These are phyloP conservation scores for Engystomops pustulosus DNA, from an alignment of 2,113 vertebrate genomes.

Conservation along the genomic window DNA sequence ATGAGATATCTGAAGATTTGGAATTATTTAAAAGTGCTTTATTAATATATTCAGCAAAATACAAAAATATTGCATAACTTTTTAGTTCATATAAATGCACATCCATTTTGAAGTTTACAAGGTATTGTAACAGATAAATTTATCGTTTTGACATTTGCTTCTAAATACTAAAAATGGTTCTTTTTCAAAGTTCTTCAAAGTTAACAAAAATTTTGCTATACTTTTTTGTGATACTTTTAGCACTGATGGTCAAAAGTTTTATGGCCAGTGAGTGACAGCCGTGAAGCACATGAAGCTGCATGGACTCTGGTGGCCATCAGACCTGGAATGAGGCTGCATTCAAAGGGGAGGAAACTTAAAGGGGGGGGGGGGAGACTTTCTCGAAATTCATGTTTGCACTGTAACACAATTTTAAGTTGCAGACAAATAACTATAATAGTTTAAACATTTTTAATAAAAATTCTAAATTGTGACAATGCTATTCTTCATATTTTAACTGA, in stretches of 20 bases:
- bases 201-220: not conserved
- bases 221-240: not conserved
- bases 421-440: not conserved
- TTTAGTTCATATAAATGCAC: constrained; percentile 33
- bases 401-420: too few relatives aligned
- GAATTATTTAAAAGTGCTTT: not conserved
- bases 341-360: not conserved
- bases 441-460: too few relatives aligned
- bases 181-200: not conserved
- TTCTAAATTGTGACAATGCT: not conserved
- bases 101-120: not conserved
- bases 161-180: not conserved
- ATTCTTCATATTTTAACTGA: not conserved
- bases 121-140: not conserved
- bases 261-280: not conserved
- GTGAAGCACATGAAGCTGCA: not conserved
- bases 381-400: too few relatives aligned
- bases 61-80: constrained; percentile 44
- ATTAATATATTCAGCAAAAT: constrained; percentile 29
- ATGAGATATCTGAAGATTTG: not conserved
- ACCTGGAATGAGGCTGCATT: not conserved
- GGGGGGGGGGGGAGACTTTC: too few relatives aligned
- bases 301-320: not conserved
- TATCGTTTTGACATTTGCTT: not conserved
- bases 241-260: not conserved